Evolutionary conservation across 1,140 invertebrate genomes (phyloP), one percentile per base, ranked within the genome.

Genomic region (Orius insidiosus): DNA sequence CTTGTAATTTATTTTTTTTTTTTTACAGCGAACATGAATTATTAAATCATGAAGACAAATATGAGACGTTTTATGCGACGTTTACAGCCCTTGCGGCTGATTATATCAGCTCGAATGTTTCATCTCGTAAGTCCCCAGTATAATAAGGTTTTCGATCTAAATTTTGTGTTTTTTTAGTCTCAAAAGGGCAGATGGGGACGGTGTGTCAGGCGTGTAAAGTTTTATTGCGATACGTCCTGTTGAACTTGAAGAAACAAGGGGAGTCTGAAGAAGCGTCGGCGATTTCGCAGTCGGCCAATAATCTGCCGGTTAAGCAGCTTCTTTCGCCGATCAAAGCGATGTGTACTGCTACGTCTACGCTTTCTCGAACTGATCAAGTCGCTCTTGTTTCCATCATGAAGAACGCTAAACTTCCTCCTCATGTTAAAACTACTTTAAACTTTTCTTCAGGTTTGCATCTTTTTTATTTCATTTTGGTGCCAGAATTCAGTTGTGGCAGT

Each of bases 51-150:
- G 78, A 80, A 54, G 77, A 78, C 54, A 71, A 76, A 52, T 76
- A 76, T 63, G 76, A 76, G 55, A 68, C 70, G 31, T 85, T 85
- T 64, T 85, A 81, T 57, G 76, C 76, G 45, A 72, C 78, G 5
- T 81, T 84, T 64, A 75, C 76, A 53, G 74, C 78, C 14, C 60
- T 85, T 52, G 72, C 78, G 45, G 73, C 79, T 9, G 78, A 85
- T 65, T 82, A 78, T 56, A 72, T 87, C 50, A 75, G 76, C 47
- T 50, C 49, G 40, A 53, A 52, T 52, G 41, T 50, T 24, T 49
- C 47, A 38, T 35, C 52, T 47, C 43, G 53, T 52, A 52, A 46
- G 15, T 39, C 32, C 45, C n/a, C n/a, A n/a, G n/a, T 51, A 47
- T 41, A 31, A 33, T 38, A 2, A 39, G 11, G 49, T 30, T 15